These are phyloP conservation scores for Lordiphosa collinella DNA, from an alignment of 1,140 invertebrate species.

Conservation along the genomic window DNA sequence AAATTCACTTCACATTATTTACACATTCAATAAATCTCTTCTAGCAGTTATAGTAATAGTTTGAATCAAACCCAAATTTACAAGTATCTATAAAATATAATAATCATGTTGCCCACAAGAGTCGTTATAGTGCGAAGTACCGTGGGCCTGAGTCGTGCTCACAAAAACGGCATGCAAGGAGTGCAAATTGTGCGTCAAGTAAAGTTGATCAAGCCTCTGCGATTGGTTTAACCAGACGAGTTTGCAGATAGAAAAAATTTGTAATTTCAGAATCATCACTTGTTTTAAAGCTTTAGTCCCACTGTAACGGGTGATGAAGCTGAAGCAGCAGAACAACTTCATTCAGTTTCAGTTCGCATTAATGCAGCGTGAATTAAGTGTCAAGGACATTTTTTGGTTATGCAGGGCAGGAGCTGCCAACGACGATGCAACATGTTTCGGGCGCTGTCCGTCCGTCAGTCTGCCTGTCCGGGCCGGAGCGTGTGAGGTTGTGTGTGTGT, in stretches of 20 bases:
- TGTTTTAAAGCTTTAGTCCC: background rate
- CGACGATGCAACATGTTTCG: conserved; percentile 66
- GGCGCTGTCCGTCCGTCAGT: conserved; percentile 14
- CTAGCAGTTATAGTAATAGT: background rate
- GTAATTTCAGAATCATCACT: no score
- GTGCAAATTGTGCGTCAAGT: conserved; percentile 11
- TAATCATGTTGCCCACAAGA: conserved; percentile 5
- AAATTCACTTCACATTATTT: no score
- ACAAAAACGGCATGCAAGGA: conserved; percentile 3
- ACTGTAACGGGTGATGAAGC: conserved; percentile 34
- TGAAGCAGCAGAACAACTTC: conserved; percentile 46
- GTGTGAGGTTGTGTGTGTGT: conserved; percentile 36
- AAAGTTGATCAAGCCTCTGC: conserved; percentile 5
- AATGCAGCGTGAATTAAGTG: conserved; percentile 78
- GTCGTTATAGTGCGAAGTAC: conserved; percentile 27
- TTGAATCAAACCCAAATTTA: background rate
- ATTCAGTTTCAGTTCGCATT: conserved; percentile 75
- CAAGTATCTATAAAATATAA: background rate
- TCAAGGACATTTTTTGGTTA: conserved; percentile 76
- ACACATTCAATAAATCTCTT: no score
- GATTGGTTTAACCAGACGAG: no score
- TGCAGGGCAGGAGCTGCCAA: conserved; percentile 48
- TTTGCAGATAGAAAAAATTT: no score
- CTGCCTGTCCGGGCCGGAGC: conserved; percentile 36
- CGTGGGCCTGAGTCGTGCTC: background rate